Evolutionary conservation across 2,113 vertebrate species (phyloP).

Genomic region (Onychostoma macrolepis): DNA sequence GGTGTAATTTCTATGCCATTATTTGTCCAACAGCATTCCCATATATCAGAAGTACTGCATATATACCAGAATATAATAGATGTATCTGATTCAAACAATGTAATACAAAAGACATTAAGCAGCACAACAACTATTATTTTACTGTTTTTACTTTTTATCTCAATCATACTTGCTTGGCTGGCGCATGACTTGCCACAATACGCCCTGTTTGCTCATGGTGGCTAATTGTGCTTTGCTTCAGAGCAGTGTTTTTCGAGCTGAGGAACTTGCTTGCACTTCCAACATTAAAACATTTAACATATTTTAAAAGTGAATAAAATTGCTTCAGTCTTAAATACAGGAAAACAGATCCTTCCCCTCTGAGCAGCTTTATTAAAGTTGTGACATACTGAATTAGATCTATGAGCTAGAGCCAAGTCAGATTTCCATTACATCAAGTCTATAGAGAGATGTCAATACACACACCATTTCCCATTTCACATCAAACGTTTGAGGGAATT

Average conservation of each 20-base stretch:
- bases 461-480: background rate
- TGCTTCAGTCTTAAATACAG: background rate
- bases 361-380: background rate
- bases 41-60: background rate
- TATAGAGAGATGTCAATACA: background rate
- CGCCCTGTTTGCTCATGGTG: background rate
- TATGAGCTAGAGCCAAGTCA: background rate
- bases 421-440: constrained; percentile 13
- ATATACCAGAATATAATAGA: too few species aligned
- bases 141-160: too few species aligned
- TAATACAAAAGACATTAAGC: background rate
- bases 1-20: background rate
- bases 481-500: background rate
- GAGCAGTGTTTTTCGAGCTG: background rate
- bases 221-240: background rate
- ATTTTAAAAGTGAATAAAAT: background rate
- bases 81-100: too few species aligned
- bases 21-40: background rate
- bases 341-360: background rate
- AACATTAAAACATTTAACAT: background rate
- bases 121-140: background rate
- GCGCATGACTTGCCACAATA: background rate
- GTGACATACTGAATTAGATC: background rate
- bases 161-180: background rate
- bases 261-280: background rate